A percentile compares a stretch with the other conserved stretches of the same genome.
phyloP scores from a whole-genome alignment of 2,797 vertebrate species.

The Megaceryle alcyon region DNA sequence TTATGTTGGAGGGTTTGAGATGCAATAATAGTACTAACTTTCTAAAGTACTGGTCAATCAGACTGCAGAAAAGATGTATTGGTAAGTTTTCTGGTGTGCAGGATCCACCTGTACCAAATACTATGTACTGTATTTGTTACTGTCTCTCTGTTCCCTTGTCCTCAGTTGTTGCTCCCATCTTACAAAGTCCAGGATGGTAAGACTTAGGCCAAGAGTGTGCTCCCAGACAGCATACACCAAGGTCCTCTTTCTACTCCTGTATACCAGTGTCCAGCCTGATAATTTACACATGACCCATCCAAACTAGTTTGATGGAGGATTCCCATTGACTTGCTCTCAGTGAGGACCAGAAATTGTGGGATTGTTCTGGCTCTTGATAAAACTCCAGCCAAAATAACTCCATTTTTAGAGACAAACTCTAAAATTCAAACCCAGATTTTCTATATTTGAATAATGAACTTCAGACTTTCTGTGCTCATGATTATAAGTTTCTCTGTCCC shows the following conservation, averaged over 20 bases:
- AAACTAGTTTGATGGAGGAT: background rate
- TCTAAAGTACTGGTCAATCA: background rate
- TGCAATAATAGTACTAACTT: background rate
- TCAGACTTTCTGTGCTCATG: background rate
- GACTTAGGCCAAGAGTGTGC: background rate
- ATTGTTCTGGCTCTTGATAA: background rate
- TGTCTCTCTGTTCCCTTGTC: background rate
- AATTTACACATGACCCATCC: background rate
- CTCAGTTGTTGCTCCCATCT: background rate
- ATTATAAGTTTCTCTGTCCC: background rate
- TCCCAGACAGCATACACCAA: background rate
- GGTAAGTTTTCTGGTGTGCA: background rate
- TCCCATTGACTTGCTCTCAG: background rate
- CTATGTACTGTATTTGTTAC: background rate
- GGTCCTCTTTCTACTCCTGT: background rate
- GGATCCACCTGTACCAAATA: background rate
- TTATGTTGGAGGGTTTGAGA: background rate
- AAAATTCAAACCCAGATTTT: background rate
- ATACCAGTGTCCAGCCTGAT: background rate
- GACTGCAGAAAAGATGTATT: background rate
- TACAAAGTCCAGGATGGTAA: background rate
- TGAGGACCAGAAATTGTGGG: background rate
- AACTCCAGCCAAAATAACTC: background rate
- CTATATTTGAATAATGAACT: background rate
- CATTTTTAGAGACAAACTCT: background rate